Evolutionary conservation across 2,797 vertebrate species (phyloP), one percentile per base, ranked within the genome.

Genomic region (Carapus acus): DNA sequence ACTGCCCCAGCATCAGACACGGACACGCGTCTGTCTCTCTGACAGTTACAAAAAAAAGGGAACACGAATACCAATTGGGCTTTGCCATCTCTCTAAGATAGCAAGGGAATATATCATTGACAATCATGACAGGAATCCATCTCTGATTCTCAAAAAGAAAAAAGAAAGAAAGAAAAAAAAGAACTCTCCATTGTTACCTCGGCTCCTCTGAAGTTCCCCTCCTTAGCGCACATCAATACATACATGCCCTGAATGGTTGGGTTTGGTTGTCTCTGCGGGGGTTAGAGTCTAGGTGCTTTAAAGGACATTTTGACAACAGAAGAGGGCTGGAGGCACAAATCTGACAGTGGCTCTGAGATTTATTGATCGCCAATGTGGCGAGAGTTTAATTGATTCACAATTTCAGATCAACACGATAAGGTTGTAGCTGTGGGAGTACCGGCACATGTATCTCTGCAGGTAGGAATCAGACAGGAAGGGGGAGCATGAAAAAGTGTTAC

Each of bases 371-470:
- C 76, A 77, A 85, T 83, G 73, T 71, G 67, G 65, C 67, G 74
- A 86, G 79, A 81, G 83, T 78, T 84, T 87, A 85, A 88, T 87
- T 88, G 82, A 88, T 88, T 86, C 77, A 77, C 82, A 86, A 69
- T 83, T 78, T 62, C 58, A 86, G 83, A 88, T 88, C 83, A 80
- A 69, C 74, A 69, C n/a, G 42, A 72, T 85, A 84, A 88, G 87
- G 80, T 83, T 69, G 78, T 43, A 63, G 77, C 79, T 73, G 67
- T 73, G 58, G 62, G 73, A 83, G 67, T 67, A 73, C n/a, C n/a
- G n/a, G n/a, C n/a, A n/a, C 58, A 77, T 66, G 46, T 43, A 27
- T 50, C 48, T 43, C 23, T 38, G 61, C 71, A 72, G 65, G 67
- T 64, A 55, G 66, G 55, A 51, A 39, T 44, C 18, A 63, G 45